A percentile compares a stretch with the other conserved stretches of the same genome.
These are phyloP conservation scores for Grapholita molesta DNA, from an alignment of 1,140 invertebrate species.

Conservation along the genomic window DNA sequence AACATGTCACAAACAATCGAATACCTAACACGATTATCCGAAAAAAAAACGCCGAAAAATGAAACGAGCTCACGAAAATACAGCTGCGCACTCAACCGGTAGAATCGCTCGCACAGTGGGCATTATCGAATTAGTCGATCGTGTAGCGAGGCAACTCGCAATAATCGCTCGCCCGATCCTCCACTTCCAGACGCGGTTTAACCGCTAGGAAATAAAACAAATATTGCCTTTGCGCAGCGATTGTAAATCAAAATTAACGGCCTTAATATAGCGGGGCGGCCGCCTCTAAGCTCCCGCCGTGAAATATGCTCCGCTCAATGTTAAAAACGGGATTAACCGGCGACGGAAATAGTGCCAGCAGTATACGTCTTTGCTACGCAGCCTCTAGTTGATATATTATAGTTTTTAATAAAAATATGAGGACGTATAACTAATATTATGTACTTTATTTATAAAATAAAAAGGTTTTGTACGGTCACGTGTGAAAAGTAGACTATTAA, in stretches of 20 bases:
- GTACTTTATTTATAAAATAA: no score
- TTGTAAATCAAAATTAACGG: slow-evolving; percentile 78
- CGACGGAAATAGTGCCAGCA: slow-evolving; percentile 73
- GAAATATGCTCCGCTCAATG: slow-evolving; percentile 73
- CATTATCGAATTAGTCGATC: slow-evolving; percentile 67
- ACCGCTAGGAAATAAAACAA: slow-evolving; percentile 70
- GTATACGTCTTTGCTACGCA: not conserved
- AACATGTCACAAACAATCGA: slow-evolving; percentile 13
- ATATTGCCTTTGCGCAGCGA: slow-evolving; percentile 74
- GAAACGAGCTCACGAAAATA: slow-evolving; percentile 33
- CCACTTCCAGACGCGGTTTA: slow-evolving; percentile 51
- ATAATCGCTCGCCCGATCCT: slow-evolving; percentile 58
- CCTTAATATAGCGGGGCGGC: slow-evolving; percentile 71
- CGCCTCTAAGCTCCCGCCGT: slow-evolving; percentile 70
- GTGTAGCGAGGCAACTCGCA: slow-evolving; percentile 41
- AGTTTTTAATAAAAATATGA: not conserved
- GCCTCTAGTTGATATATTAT: slow-evolving; percentile 10
- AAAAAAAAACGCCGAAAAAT: slow-evolving; percentile 4
- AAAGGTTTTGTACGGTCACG: no score
- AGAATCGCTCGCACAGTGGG: slow-evolving; percentile 43
- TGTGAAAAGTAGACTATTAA: no score
- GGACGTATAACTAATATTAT: no score
- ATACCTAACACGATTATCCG: slow-evolving; percentile 12
- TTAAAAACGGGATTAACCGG: slow-evolving; percentile 76
- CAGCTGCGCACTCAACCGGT: slow-evolving; percentile 47